Base-by-base conservation (phyloP, 2,888 invertebrate species). In the Heliconius ismenius region DNA sequence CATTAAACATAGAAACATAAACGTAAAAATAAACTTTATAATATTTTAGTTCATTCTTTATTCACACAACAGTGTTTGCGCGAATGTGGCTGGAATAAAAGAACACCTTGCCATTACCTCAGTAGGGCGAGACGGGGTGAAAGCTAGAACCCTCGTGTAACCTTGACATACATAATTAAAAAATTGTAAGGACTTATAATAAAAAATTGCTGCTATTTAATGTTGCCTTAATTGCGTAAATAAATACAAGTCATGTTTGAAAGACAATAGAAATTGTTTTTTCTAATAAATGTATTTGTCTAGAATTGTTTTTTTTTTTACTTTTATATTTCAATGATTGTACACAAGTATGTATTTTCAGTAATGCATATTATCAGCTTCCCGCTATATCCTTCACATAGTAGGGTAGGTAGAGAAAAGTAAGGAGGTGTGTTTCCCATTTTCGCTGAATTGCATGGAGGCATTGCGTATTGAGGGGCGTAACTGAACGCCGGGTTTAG, bases 191-290 rank as follows among this genome's bases (percentile, higher is more conserved):
- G 90, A 91, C 13, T 15, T 18, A 24, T 58, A 90, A 92, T 91
- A 92, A 91, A 93, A 92, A 91, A 93, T 92, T 91, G 91, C 92
- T 92, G 91, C 92, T 92, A 93, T 93, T 93, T 92, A 89, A 87
- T 87, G 88, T 86, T 89, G 89, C 90, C 86, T 70, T 18, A 13
- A n/a, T 32, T 54, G 54, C 28, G 32, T n/a, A 58, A 58, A 70
- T 15, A 58, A 58, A n/a, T 15, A 58, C n/a, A 24, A 32, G 49
- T 54, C 69, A 54, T 54, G 49, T 70, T 70, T n/a, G 13, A n/a
- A 70, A 24, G 58, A 58, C 70, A 70, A 67, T 67, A 15, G 24
- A 58, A n/a, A 32, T 32, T 32, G n/a, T 3, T 15, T 54, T 70
- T n/a, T 58, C n/a, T 58, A 62, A 26, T 26, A 15, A 7, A 54